A percentile compares a stretch with the other conserved stretches of the same genome.
Evolutionary conservation across 2,113 vertebrate genomes (phyloP).

Genomic region (Nerophis lumbriciformis): DNA sequence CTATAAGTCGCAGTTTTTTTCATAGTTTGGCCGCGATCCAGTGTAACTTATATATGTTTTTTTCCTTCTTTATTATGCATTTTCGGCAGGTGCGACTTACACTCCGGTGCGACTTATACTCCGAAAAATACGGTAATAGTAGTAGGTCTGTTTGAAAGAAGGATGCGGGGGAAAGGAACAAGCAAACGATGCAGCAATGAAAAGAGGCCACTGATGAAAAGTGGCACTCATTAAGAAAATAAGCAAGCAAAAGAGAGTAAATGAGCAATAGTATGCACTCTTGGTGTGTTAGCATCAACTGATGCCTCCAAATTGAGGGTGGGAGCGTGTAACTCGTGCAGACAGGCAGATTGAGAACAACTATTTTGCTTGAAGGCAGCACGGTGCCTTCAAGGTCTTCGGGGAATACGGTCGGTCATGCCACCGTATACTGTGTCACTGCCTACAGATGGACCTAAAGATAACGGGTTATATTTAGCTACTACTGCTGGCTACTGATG

Average conservation of each 20-base stretch:
- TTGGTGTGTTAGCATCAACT: neutral
- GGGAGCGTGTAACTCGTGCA: constrained; percentile 21
- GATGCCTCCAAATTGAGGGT: neutral
- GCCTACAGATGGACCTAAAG: constrained; percentile 21
- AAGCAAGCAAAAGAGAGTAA: neutral
- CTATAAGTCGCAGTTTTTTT: too few species aligned
- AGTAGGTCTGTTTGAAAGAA: neutral
- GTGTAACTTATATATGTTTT: too few species aligned
- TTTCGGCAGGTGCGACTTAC: too few species aligned
- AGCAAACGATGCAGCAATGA: neutral
- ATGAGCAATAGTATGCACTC: neutral
- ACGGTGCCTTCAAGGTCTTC: constrained; percentile 26
- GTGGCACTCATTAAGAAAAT: constrained; percentile 4
- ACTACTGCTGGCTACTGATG: neutral
- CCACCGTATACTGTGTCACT: constrained; percentile 16
- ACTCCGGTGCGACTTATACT: too few species aligned
- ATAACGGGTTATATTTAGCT: constrained; percentile 32
- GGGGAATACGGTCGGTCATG: constrained; percentile 15
- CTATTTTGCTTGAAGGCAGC: constrained; percentile 20
- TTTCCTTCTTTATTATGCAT: too few species aligned
- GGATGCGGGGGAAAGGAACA: neutral
- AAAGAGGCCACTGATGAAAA: neutral
- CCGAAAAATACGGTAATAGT: too few species aligned
- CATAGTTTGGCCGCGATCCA: too few species aligned
- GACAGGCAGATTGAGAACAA: constrained; percentile 21